These are phyloP conservation scores for Megamerina dolium DNA, from an alignment of 2,888 invertebrate genomes.

Conservation along the genomic window DNA sequence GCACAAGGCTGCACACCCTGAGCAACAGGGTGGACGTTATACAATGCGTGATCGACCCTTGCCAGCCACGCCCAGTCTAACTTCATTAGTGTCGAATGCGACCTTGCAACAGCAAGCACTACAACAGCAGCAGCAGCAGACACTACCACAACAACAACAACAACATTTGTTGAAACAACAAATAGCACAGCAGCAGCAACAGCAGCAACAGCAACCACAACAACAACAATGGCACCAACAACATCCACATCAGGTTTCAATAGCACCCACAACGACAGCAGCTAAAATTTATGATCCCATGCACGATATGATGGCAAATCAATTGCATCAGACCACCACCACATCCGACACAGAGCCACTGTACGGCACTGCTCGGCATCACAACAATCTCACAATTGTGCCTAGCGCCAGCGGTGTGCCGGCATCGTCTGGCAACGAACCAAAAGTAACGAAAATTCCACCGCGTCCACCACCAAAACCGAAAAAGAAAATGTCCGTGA, in stretches of 20 bases:
- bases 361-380: constrained; percentile 38
- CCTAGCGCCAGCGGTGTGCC: constrained; percentile 50
- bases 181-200: constrained; percentile 30
- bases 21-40: constrained; percentile 42
- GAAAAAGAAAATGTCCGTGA: constrained; percentile 72
- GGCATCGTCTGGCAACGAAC: constrained; percentile 59
- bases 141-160: constrained; percentile 42
- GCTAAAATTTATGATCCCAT: constrained; percentile 46
- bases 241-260: constrained; percentile 38
- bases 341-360: constrained; percentile 44
- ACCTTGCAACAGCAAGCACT: constrained; percentile 29
- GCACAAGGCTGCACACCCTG: constrained; percentile 55
- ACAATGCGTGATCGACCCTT: constrained; percentile 61
- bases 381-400: constrained; percentile 39
- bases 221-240: constrained; percentile 32
- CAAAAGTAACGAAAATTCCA: constrained; percentile 61
- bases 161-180: constrained; percentile 38
- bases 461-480: constrained; percentile 79
- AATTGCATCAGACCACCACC: constrained; percentile 24
- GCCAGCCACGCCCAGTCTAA: constrained; percentile 57
- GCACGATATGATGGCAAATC: constrained; percentile 40
- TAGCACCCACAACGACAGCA: constrained; percentile 49
- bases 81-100: constrained; percentile 31
- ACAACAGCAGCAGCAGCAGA: constrained; percentile 27
- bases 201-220: constrained; percentile 50